phyloP scores from a whole-genome alignment of 2,113 vertebrate genomes.

The Syngnathoides biaculeatus region DNA sequence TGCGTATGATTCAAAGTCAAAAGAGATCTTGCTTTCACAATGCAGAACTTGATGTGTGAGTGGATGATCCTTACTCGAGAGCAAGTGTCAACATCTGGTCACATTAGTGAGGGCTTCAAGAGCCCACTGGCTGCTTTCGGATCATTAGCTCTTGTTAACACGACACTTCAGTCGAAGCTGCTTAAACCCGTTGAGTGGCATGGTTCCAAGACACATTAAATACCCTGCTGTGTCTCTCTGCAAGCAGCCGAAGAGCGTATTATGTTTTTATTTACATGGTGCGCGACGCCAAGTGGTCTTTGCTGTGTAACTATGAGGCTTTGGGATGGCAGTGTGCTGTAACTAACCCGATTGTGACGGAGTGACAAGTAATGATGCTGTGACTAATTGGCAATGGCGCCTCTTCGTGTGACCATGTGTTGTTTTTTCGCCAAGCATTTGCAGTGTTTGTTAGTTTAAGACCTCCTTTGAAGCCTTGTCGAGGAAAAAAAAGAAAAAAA shows the following conservation, averaged over 20 bases:
- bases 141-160: slow-evolving; percentile 36
- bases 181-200: slow-evolving; percentile 28
- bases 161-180: slow-evolving; percentile 5
- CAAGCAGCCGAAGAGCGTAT: background rate
- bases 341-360: slow-evolving; percentile 9
- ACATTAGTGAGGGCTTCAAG: background rate
- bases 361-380: slow-evolving; percentile 11
- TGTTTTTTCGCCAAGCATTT: background rate
- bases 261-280: background rate
- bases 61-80: background rate
- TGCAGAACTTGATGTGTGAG: background rate
- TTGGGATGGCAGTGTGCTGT: background rate
- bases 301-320: background rate
- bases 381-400: background rate
- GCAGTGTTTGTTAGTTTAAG: background rate
- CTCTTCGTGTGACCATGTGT: slow-evolving; percentile 1
- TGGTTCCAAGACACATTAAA: slow-evolving; percentile 5
- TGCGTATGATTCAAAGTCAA: background rate
- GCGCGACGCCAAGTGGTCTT: background rate
- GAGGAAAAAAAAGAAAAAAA: too few relatives aligned
- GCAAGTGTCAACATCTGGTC: background rate
- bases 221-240: slow-evolving; percentile 6
- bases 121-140: slow-evolving; percentile 6
- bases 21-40: background rate
- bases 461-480: background rate